Evolutionary conservation across 2,113 vertebrate species (phyloP), one percentile per base, ranked within the genome.

Genomic region (Apistogramma diplotaenia): DNA sequence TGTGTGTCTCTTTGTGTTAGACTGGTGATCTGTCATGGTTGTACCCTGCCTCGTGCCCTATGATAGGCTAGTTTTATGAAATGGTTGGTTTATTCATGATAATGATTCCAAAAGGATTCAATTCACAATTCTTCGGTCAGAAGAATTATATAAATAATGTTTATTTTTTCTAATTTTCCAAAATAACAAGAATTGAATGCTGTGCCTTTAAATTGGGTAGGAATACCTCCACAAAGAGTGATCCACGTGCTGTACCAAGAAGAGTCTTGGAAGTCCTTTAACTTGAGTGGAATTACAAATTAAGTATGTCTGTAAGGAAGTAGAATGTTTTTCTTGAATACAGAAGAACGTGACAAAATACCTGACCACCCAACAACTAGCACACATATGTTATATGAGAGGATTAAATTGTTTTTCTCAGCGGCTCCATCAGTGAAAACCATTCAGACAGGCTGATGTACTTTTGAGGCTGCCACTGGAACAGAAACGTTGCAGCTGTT

Each of bases 391-490:
- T 7, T 57, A 35, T 8, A 29, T 51, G 27, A 60, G n/a, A 23
- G 15, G 6, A 11, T 18, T 70, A n/a, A 31, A 43, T 73, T n/a
- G n/a, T 58, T 82, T 29, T 6, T 56, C 21, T 73, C 8, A 78
- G 70, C 78, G 49, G 10, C 72, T 53, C 19, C 74, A 37, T 67
- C 55, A n/a, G 19, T 71, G 27, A 76, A 15, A 82, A 25, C 88
- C 46, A 70, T 3, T 13, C 21, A 72, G 23, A 56, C 72, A 78
- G 46, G 49, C 6, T 60, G 59, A 79, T 78, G 25, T 15, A 61
- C 54, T 58, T 74, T 23, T 56, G 57, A 29, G 67, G 58, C 51
- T 23, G 54, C 10, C 43, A 43, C 3, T 31, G 29, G 8, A 53
- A 51, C 37, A 61, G 18, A 62, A 57, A 49, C 62, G 19, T 61